phyloP scores from a whole-genome alignment of 2,888 invertebrate species.

The Nasonia oneida region DNA sequence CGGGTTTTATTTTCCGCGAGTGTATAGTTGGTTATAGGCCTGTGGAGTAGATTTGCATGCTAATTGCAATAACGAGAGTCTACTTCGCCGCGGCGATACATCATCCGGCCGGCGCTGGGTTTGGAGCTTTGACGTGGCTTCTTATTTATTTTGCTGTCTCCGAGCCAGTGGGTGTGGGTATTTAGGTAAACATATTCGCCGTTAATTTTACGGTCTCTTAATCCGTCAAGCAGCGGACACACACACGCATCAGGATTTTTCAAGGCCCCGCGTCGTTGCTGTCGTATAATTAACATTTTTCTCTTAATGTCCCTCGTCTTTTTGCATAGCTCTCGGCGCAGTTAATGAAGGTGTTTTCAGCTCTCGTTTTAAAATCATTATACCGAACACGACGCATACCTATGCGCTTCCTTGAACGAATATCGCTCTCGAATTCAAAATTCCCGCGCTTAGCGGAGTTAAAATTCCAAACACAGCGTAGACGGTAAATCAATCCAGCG shows the following conservation, averaged over 20 bases:
- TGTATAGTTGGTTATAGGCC: conserved; percentile 2
- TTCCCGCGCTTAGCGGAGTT: not conserved
- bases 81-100: conserved; percentile 60
- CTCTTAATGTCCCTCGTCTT: not conserved
- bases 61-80: conserved; percentile 72
- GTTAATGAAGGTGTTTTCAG: conserved; percentile 31
- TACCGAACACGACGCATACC: conserved; percentile 3
- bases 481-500: conserved; percentile 65
- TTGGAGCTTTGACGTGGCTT: not conserved
- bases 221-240: not conserved
- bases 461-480: not conserved
- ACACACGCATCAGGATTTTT: not conserved
- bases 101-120: conserved; percentile 50
- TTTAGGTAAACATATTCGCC: not conserved
- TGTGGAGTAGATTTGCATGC: conserved; percentile 68
- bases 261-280: not conserved
- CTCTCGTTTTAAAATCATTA: conserved; percentile 31
- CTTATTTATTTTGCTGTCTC: not conserved
- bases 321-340: not conserved
- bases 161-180: not conserved
- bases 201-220: not conserved
- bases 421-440: not conserved
- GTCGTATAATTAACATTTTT: conserved; percentile 31
- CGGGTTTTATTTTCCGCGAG: not conserved
- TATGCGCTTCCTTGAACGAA: conserved; percentile 16